A percentile compares a stretch with the other conserved stretches of the same genome.
Conservation (phyloP, 2,113 vertebrate species). For the Cheilinus undulatus region DNA sequence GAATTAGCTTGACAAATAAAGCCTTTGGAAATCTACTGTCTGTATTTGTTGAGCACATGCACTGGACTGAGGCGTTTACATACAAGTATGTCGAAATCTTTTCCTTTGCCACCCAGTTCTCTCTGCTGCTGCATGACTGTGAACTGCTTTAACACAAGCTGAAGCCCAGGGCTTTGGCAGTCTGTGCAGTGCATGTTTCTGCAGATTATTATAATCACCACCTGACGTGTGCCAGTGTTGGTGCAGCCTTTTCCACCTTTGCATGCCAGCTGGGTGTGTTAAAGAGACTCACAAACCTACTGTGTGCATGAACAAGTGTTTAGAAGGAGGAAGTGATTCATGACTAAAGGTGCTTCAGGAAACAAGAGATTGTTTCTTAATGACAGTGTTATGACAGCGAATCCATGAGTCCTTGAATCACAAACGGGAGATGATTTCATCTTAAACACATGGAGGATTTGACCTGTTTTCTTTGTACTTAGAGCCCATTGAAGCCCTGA, state of each 20-base stretch:
- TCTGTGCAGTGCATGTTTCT: conserved; percentile 36
- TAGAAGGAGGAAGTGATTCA: conserved; percentile 10
- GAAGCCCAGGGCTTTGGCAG: conserved; percentile 17
- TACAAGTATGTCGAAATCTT: neutral
- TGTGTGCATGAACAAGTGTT: conserved; percentile 26
- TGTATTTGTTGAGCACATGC: neutral
- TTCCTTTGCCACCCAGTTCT: conserved; percentile 1
- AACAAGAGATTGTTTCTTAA: conserved; percentile 28
- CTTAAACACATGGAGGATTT: conserved; percentile 30
- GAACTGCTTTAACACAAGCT: neutral
- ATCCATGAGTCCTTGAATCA: conserved; percentile 30
- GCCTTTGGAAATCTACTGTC: neutral
- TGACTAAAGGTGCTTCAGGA: neutral
- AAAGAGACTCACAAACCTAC: conserved; percentile 27
- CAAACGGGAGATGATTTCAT: conserved; percentile 63
- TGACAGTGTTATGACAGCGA: conserved; percentile 7
- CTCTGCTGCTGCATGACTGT: neutral
- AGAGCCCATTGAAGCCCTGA: conserved; percentile 40
- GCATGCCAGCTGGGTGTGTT: conserved; percentile 68
- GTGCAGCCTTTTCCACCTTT: conserved; percentile 56
- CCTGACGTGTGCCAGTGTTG: conserved; percentile 41
- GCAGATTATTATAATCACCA: conserved; percentile 43
- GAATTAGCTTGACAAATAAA: neutral
- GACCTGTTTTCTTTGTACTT: conserved; percentile 50
- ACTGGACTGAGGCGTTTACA: neutral